phyloP scores from a whole-genome alignment of 1,140 invertebrate genomes.

The Brachionus koreanus region DNA sequence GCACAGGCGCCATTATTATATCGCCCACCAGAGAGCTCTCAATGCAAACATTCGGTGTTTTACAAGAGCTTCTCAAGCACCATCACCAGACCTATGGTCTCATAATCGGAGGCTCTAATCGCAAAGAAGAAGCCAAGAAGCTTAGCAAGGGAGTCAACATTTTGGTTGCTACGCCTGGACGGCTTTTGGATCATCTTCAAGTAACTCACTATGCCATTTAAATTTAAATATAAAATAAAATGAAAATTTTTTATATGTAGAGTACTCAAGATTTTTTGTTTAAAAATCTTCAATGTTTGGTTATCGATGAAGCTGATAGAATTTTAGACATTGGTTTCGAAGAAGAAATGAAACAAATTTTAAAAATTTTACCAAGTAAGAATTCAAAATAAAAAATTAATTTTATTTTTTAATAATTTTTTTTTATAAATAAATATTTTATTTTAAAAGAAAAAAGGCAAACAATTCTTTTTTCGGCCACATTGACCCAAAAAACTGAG shows the following conservation, averaged over 20 bases:
- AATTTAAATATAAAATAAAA: neutral
- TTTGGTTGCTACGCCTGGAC: slow-evolving; percentile 94
- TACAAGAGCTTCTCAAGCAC: slow-evolving; percentile 80
- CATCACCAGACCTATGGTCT: slow-evolving; percentile 65
- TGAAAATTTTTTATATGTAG: slow-evolving; percentile 51
- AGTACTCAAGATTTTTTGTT: slow-evolving; percentile 90
- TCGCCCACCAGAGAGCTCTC: slow-evolving; percentile 93
- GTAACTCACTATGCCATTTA: slow-evolving; percentile 49
- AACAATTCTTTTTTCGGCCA: slow-evolving; percentile 98
- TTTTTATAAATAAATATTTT: too few relatives aligned
- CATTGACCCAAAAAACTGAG: slow-evolving; percentile 87
- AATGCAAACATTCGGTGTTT: slow-evolving; percentile 96
- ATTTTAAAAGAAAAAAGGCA: slow-evolving; percentile 76
- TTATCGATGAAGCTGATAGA: slow-evolving; percentile 98
- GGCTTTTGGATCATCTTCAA: slow-evolving; percentile 92
- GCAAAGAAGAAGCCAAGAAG: slow-evolving; percentile 87
- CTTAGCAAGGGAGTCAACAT: slow-evolving; percentile 88
- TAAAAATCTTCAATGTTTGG: slow-evolving; percentile 91
- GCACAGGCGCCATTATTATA: slow-evolving; percentile 89
- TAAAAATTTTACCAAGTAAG: slow-evolving; percentile 86
- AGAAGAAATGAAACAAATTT: slow-evolving; percentile 94
- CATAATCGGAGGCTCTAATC: slow-evolving; percentile 92
- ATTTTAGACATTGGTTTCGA: slow-evolving; percentile 98
- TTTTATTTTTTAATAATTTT: too few relatives aligned
- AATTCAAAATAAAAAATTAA: neutral